phyloP scores from a whole-genome alignment of 1,140 invertebrate species.

The Elysia chlorotica region DNA sequence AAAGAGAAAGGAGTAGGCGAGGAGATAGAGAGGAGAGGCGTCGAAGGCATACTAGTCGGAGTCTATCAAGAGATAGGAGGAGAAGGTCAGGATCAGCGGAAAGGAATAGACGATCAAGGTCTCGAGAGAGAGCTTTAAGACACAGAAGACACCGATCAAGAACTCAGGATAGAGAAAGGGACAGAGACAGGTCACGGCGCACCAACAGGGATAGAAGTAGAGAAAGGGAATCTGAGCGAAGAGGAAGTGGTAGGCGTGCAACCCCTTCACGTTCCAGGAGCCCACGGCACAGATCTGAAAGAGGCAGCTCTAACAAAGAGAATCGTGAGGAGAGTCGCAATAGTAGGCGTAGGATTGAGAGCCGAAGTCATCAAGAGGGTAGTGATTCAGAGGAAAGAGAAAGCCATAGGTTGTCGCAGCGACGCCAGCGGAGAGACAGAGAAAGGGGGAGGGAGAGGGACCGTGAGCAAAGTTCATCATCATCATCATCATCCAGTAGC shows the following conservation, averaged over 20 bases:
- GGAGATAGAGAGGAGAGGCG: neutral
- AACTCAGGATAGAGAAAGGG: conserved; percentile 1
- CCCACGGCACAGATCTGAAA: conserved; percentile 14
- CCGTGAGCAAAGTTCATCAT: neutral
- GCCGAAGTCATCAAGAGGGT: neutral
- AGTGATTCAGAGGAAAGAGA: conserved; percentile 14
- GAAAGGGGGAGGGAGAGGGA: neutral
- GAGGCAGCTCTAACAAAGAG: conserved; percentile 20
- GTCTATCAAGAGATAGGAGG: conserved; percentile 1
- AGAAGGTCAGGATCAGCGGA: neutral
- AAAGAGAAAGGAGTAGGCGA: neutral
- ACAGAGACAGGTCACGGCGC: conserved; percentile 1
- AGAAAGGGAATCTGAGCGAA: conserved; percentile 12
- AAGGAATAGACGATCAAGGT: conserved; percentile 11
- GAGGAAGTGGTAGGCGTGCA: conserved; percentile 9
- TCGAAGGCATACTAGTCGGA: neutral
- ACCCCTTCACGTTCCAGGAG: conserved; percentile 15
- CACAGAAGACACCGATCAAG: conserved; percentile 19
- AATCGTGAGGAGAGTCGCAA: conserved; percentile 15
- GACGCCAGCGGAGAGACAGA: conserved; percentile 8
- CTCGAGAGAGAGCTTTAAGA: neutral
- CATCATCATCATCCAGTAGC: conserved; percentile 1
- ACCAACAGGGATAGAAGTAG: neutral
- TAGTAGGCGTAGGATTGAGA: neutral
- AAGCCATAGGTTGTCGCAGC: neutral